Percentiles rank a stretch among this genome's conserved stretches.
phyloP scores from a whole-genome alignment of 2,888 invertebrate genomes.

The Oscheius sp. region DNA sequence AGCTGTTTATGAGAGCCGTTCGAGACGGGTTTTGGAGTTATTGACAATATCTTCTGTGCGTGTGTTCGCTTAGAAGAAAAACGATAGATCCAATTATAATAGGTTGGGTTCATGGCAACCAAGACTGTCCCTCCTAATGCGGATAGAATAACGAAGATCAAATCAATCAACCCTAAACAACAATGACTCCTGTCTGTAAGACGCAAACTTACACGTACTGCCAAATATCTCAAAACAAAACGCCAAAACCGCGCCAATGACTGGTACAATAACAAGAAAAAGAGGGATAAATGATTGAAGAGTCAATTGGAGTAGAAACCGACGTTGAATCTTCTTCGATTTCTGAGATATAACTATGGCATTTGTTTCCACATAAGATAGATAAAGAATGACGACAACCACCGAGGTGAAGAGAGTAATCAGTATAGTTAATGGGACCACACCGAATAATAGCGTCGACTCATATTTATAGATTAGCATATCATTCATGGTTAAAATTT shows the following conservation, averaged over 20 bases:
- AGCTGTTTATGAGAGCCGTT: too few relatives aligned
- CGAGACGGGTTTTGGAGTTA: too few relatives aligned
- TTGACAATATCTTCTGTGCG: too few relatives aligned
- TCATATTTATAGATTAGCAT: not conserved
- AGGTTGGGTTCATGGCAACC: not conserved
- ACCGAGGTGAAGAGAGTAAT: not conserved
- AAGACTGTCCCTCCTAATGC: not conserved
- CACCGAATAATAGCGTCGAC: not conserved
- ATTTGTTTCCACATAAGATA: not conserved
- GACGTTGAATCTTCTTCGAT: not conserved
- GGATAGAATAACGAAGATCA: not conserved
- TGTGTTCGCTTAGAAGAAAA: too few relatives aligned
- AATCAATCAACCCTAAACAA: too few relatives aligned
- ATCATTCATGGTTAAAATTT: not conserved
- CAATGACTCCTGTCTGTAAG: not conserved
- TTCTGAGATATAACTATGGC: not conserved
- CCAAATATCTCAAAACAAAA: not conserved
- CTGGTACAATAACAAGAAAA: not conserved
- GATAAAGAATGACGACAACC: not conserved
- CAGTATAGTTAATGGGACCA: not conserved
- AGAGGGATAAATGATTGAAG: not conserved
- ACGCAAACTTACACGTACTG: not conserved
- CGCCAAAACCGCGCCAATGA: not conserved
- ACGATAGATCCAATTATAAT: not conserved
- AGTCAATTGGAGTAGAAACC: not conserved